A percentile compares a stretch with the other conserved stretches of the same genome.
Conservation (phyloP, 2,113 vertebrate genomes). For the Callipepla squamata region DNA sequence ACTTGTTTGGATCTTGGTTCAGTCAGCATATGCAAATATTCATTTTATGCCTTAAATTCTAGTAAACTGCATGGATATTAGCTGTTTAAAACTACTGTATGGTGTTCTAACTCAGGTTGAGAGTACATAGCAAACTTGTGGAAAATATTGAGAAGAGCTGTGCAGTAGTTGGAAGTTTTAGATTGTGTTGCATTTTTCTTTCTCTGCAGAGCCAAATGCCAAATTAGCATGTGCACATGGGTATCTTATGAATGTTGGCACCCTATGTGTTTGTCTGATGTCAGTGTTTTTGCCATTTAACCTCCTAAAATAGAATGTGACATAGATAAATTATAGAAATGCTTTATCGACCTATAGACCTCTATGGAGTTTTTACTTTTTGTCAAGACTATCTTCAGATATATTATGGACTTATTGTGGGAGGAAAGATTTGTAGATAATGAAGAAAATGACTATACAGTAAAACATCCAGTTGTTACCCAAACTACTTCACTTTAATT, state of each 20-base stretch:
- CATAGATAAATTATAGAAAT: neutral
- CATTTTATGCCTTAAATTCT: neutral
- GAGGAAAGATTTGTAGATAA: neutral
- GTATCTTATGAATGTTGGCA: neutral
- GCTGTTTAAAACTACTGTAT: neutral
- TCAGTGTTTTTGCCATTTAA: constrained; percentile 1
- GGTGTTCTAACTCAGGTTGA: neutral
- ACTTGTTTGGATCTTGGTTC: neutral
- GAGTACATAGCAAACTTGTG: neutral
- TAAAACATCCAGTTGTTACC: neutral
- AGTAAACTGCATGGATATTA: neutral
- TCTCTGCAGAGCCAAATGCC: neutral
- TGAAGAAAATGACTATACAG: neutral
- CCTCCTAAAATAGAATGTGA: constrained; percentile 21
- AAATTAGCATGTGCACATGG: neutral
- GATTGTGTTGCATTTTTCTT: neutral
- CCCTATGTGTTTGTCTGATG: neutral
- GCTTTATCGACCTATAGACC: neutral
- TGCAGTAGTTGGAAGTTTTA: neutral
- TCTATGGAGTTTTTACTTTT: constrained; percentile 28
- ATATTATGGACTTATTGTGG: neutral
- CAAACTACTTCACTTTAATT: neutral
- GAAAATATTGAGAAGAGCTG: neutral
- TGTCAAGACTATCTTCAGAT: constrained; percentile 4
- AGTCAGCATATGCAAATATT: neutral